Evolutionary conservation across 2,113 vertebrate genomes (phyloP).

Genomic region (Coryphaenoides rupestris): DNA sequence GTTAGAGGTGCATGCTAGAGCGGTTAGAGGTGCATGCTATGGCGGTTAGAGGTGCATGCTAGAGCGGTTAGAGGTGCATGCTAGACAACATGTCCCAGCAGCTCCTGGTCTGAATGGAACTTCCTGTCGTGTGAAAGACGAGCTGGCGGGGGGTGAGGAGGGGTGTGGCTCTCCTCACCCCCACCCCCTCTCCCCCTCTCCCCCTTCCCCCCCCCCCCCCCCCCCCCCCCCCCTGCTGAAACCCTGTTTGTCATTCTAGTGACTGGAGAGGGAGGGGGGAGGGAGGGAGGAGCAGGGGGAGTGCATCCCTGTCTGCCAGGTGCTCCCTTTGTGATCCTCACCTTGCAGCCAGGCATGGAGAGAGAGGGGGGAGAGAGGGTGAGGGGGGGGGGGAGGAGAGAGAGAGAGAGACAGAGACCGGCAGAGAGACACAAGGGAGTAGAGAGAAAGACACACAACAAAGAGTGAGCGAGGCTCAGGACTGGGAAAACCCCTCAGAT

Average conservation of each 20-base stretch:
- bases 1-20: no score
- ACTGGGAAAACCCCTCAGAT: background rate
- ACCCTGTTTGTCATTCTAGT: no score
- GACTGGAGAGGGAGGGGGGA: background rate
- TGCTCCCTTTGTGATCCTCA: constrained; percentile 37
- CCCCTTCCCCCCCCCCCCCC: constrained; percentile 36
- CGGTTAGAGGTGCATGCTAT: no score
- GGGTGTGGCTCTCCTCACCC: constrained; percentile 32
- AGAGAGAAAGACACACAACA: constrained; percentile 1
- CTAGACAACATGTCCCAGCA: no score
- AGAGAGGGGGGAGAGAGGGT: background rate
- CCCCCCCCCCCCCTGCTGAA: constrained; percentile 20
- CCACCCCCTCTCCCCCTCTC: constrained; percentile 49
- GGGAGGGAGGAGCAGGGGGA: background rate
- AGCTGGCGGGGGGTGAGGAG: constrained; percentile 72
- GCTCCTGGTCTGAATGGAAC: no score
- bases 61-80: no score
- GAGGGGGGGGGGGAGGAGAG: background rate
- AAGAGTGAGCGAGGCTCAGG: no score
- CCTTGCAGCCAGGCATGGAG: background rate
- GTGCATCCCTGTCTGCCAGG: constrained; percentile 54
- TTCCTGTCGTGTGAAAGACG: no score
- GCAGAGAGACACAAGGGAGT: background rate
- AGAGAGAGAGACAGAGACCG: background rate
- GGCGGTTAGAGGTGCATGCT: no score